Conservation (phyloP, 2,797 vertebrate genomes). For the Chanos chanos region DNA sequence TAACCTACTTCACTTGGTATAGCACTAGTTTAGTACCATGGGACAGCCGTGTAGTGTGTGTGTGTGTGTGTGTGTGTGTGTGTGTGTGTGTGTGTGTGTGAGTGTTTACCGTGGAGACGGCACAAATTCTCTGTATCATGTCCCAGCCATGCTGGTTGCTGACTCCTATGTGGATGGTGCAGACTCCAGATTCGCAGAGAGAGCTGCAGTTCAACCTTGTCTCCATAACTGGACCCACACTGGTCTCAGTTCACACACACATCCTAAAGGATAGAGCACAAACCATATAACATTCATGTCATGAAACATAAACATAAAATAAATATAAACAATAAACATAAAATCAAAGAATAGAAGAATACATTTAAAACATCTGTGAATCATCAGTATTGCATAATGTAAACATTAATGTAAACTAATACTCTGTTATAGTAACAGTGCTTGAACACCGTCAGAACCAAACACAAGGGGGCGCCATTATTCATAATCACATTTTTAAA, state of each 20-base stretch:
- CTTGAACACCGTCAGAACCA: background rate
- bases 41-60: background rate
- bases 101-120: slow-evolving; percentile 73
- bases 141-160: slow-evolving; percentile 68
- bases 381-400: too few species aligned
- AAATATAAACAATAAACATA: too few species aligned
- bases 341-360: too few species aligned
- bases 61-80: slow-evolving; percentile 5
- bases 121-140: slow-evolving; percentile 80
- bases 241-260: slow-evolving; percentile 58
- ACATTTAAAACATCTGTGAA: too few species aligned
- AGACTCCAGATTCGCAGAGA: slow-evolving; percentile 70
- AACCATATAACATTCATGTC: background rate
- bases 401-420: background rate
- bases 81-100: background rate
- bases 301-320: background rate
- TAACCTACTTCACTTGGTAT: background rate
- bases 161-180: slow-evolving; percentile 72
- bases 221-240: slow-evolving; percentile 74
- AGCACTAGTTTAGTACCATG: background rate
- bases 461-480: slow-evolving; percentile 35
- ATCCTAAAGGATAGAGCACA: slow-evolving; percentile 51
- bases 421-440: background rate
- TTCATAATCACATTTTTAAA: background rate
- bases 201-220: slow-evolving; percentile 86